Base-by-base conservation (phyloP, 2,888 invertebrate species). In the Pachliopta kotzebuea region DNA sequence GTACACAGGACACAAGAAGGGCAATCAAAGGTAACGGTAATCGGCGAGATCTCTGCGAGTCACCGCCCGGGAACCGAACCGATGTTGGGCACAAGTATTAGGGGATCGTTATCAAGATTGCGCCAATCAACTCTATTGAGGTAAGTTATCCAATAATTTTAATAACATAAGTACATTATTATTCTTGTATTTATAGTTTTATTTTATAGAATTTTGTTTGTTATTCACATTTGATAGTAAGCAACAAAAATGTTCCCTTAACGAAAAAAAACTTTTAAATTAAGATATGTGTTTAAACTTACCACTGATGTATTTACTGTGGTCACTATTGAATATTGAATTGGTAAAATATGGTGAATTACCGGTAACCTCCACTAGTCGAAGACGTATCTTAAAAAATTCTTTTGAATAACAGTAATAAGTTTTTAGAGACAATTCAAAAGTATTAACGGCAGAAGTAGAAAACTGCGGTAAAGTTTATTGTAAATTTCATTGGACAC, bases 71-170 rank as follows among this genome's bases (percentile, higher is more conserved):
- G 71, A 69, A 69, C 68, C 70, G 71, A 69, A 69, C 68, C 70
- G 67, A 68, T 70, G 72, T 68, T 68, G 71, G 63, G 65, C 58
- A 37, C 37, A 14, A 37, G 37, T 37, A 64, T 63, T 63, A 70
- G 68, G 57, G 77, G 80, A 76, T 63, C 67, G 76, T 84, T 90
- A 90, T 90, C 90, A 80, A 86, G 90, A 90, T 90, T 72, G 74
- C 61, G 72, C 76, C 84, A 90, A 90, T 90, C 89, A 90, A 75
- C 68, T 71, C 84, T 72, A 88, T 89, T 88, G 77, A 87, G 68
- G 58, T 63, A 37, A 56, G 58, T 65, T 65, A 45, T 70, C 68
- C 63, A 64, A 60, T 58, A 71, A 60, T 68, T 72, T 70, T 68
- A 74, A 75, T 77, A 77, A 76, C 72, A 49, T 60, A 37, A 55